Percentiles rank a stretch among this genome's conserved stretches.
These are phyloP conservation scores for Euglossa dilemma DNA, from an alignment of 1,140 invertebrate species.

Conservation along the genomic window DNA sequence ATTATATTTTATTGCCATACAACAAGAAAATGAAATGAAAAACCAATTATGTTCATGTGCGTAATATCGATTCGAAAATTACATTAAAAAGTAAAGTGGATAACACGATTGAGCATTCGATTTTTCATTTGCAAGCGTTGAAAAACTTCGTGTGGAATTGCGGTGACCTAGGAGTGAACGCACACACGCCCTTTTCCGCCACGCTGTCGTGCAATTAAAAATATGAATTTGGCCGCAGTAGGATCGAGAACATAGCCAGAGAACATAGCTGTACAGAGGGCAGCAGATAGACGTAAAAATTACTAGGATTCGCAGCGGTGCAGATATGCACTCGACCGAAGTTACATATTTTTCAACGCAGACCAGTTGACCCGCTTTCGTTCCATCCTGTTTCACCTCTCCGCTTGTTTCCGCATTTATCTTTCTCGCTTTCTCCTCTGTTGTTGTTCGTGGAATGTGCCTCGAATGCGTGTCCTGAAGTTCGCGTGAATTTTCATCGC, in stretches of 20 bases:
- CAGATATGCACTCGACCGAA: neutral
- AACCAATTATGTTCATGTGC: no score
- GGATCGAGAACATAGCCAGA: neutral
- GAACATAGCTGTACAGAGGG: neutral
- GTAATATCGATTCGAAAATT: no score
- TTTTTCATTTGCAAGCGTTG: neutral
- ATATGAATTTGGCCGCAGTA: neutral
- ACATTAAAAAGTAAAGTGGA: no score
- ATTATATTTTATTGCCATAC: no score
- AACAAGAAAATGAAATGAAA: no score
- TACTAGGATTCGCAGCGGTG: neutral
- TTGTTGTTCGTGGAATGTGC: neutral
- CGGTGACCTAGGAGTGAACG: neutral
- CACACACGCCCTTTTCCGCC: neutral
- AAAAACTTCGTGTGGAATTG: neutral
- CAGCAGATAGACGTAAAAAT: neutral
- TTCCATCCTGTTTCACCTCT: neutral
- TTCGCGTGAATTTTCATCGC: slow-evolving; percentile 6
- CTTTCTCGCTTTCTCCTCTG: neutral
- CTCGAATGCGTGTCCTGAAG: neutral
- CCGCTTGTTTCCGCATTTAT: neutral
- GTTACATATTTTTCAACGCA: neutral
- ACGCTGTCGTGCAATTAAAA: slow-evolving; percentile 5
- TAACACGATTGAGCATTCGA: neutral
- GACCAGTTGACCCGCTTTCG: neutral